These are phyloP conservation scores for Drosophila robusta DNA, from an alignment of 2,888 invertebrate species.

Conservation along the genomic window DNA sequence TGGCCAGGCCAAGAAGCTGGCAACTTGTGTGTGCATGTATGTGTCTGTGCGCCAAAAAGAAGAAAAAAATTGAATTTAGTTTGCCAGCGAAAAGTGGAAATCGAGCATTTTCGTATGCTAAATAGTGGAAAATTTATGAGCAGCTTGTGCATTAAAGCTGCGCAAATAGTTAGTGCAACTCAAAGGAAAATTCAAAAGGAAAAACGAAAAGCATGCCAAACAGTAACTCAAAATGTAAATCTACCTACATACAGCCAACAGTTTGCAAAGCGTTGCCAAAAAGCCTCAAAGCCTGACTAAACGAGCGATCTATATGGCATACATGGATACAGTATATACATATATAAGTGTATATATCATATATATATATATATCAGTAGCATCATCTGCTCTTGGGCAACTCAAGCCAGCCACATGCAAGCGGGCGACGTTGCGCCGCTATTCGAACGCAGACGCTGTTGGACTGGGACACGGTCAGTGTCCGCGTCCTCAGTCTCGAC, in stretches of 20 bases:
- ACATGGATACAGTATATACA: not conserved
- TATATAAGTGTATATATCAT: not conserved
- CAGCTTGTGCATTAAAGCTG: slow-evolving; percentile 47
- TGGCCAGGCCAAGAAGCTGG: slow-evolving; percentile 44
- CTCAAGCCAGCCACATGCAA: slow-evolving; percentile 75
- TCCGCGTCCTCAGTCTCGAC: slow-evolving; percentile 45
- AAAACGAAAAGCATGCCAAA: slow-evolving; percentile 49
- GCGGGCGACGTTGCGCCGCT: slow-evolving; percentile 60
- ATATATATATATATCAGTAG: slow-evolving; percentile 13
- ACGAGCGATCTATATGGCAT: not conserved
- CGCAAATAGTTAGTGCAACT: slow-evolving; percentile 36
- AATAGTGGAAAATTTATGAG: slow-evolving; percentile 67
- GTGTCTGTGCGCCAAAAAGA: slow-evolving; percentile 36
- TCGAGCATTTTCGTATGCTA: slow-evolving; percentile 57
- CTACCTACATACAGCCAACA: slow-evolving; percentile 55
- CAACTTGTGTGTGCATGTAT: slow-evolving; percentile 2
- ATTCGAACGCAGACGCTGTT: slow-evolving; percentile 48
- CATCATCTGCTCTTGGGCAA: slow-evolving; percentile 20
- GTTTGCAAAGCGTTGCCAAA: slow-evolving; percentile 52
- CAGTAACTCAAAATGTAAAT: slow-evolving; percentile 42
- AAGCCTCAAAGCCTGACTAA: slow-evolving; percentile 13
- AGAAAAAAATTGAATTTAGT: slow-evolving; percentile 47
- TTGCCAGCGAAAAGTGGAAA: slow-evolving; percentile 30
- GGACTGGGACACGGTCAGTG: slow-evolving; percentile 49
- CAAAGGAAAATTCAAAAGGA: slow-evolving; percentile 4